Conservation (phyloP, 1,140 invertebrate species). For the Drosophila sucinea region DNA sequence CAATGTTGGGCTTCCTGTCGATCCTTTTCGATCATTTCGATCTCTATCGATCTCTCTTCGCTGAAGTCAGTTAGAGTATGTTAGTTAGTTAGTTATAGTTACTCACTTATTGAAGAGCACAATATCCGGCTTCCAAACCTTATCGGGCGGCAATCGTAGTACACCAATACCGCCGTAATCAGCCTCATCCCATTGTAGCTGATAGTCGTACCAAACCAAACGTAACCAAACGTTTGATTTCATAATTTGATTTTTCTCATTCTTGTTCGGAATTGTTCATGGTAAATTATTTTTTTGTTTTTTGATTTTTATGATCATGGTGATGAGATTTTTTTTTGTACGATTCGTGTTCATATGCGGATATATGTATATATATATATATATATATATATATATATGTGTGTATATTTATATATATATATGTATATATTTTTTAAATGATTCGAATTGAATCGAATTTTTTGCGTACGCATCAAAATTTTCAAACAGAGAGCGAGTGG, state of each 20-base stretch:
- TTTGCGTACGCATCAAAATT: conserved; percentile 35
- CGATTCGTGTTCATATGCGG: conserved; percentile 35
- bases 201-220: conserved; percentile 99
- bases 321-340: conserved; percentile 53
- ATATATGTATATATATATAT: conserved; percentile 30
- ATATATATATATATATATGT: conserved; percentile 28
- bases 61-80: conserved; percentile 40
- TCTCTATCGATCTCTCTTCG: neutral
- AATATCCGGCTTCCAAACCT: conserved; percentile 99
- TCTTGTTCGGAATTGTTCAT: conserved; percentile 86
- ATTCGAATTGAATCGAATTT: conserved; percentile 60
- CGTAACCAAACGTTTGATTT: conserved; percentile 99
- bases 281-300: conserved; percentile 40
- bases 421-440: conserved; percentile 53
- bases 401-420: conserved; percentile 34
- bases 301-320: conserved; percentile 55
- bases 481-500: conserved; percentile 48
- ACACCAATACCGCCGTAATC: conserved; percentile 99
- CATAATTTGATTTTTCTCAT: conserved; percentile 99
- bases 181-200: conserved; percentile 98
- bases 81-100: conserved; percentile 56
- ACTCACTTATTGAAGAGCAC: conserved; percentile 99
- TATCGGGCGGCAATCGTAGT: conserved; percentile 97
- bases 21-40: too few relatives aligned
- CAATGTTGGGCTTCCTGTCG: conserved; percentile 6